A percentile compares a stretch with the other conserved stretches of the same genome.
Evolutionary conservation across 2,888 invertebrate species (phyloP).

Genomic region (Malachius bipustulatus): DNA sequence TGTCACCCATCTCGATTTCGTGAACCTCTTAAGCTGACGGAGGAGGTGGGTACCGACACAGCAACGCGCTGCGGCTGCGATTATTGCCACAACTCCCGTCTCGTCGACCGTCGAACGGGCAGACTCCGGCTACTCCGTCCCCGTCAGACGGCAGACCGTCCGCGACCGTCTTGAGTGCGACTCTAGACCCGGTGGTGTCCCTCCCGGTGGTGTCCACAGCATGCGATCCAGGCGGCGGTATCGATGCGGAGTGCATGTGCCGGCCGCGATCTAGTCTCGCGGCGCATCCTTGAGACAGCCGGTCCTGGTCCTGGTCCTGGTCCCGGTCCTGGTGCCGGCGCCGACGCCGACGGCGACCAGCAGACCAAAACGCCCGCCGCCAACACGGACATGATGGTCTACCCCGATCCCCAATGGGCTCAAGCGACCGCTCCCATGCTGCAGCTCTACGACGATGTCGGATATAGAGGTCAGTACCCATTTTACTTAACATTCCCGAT

Average conservation of each 20-base stretch:
- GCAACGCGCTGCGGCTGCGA: conserved; percentile 14
- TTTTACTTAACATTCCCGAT: too few relatives aligned
- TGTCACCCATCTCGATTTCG: too few relatives aligned
- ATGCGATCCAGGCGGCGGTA: too few relatives aligned
- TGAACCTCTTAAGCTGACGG: too few relatives aligned
- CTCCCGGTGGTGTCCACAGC: too few relatives aligned
- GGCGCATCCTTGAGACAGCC: conserved; percentile 31
- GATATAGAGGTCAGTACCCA: conserved; percentile 50
- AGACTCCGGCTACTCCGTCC: too few relatives aligned
- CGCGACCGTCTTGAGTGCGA: too few relatives aligned
- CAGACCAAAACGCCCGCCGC: conserved; percentile 17
- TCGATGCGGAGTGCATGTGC: conserved; percentile 35
- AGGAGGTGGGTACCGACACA: too few relatives aligned
- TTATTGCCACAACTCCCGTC: too few relatives aligned
- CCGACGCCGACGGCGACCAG: conserved; percentile 23
- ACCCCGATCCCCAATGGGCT: conserved; percentile 50
- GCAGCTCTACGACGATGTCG: conserved; percentile 52
- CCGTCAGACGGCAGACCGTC: too few relatives aligned
- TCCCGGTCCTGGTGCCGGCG: conserved; percentile 19
- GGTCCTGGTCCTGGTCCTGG: conserved; percentile 21
- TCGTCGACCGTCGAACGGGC: too few relatives aligned
- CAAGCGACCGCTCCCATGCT: conserved; percentile 45
- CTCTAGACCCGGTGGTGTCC: too few relatives aligned
- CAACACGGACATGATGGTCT: conserved; percentile 42
- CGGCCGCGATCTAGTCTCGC: conserved; percentile 33